Evolutionary conservation across 2,888 invertebrate genomes (phyloP), one percentile per base, ranked within the genome.

Genomic region (Zootermopsis nevadensis): DNA sequence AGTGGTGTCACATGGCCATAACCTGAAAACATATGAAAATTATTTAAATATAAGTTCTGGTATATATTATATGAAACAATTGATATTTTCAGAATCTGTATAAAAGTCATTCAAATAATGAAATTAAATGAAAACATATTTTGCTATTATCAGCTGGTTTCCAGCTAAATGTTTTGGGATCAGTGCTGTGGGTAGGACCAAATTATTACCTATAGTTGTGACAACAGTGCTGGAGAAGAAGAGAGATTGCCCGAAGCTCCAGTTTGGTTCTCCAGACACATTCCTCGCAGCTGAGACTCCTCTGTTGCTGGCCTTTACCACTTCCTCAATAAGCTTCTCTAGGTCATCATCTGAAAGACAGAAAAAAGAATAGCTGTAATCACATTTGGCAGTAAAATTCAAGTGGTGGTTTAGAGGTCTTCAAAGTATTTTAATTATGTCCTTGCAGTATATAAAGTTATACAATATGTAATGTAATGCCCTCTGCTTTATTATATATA

Each of bases 1-100:
- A 97, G 91, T 0, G 97, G 97, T 0, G 97, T 95, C 81, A 97
- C 95, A 89, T 97, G 95, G 10, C 97, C 97, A 90, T 97, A 98
- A 81, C 97, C 97, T 96, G 90, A 2, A 88, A 87, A 84, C 86
- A 82, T 85, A 24, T 3, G 19, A 15, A 48, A 19, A 19, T 48
- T 1, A 48, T 19, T 48, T 12, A 48, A 42, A 15, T 48, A 3
- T n/a, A n/a, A n/a, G n/a, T n/a, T 4, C 38, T 10, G 6, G 6
- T 10, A 38, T 38, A 38, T 38, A 7, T 38, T 4, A 38, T 38
- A 38, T 38, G 38, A 38, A 38, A 38, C 38, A 38, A 38, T 19
- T 15, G 19, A 19, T 48, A 19, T 19, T 48, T 48, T 19, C 48
- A 48, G 19, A 48, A 8, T 48, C 3, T 48, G 48, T 19, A 8